These are phyloP conservation scores for Gadopsis marmoratus DNA, from an alignment of 2,797 vertebrate species.

Conservation along the genomic window DNA sequence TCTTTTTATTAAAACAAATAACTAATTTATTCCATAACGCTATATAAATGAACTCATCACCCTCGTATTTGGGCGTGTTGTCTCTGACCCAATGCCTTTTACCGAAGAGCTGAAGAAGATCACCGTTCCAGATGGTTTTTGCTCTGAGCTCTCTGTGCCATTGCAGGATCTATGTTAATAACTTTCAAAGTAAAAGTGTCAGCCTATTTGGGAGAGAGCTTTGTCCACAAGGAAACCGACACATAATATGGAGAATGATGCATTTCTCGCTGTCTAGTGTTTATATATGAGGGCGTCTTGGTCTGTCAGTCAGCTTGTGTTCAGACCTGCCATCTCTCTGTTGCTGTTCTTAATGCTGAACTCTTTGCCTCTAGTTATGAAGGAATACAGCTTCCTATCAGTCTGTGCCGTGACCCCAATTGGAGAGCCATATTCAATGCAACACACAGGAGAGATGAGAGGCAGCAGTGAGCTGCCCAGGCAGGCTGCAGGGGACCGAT, in stretches of 20 bases:
- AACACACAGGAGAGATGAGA: slow-evolving; percentile 79
- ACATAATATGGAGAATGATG: background rate
- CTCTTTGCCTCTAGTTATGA: slow-evolving; percentile 68
- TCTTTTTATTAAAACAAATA: too few relatives aligned
- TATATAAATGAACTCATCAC: too few relatives aligned
- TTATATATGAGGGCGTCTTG: slow-evolving; percentile 15
- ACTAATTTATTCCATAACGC: too few relatives aligned
- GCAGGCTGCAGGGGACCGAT: slow-evolving; percentile 81
- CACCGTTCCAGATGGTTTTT: too few relatives aligned
- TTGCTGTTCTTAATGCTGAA: slow-evolving; percentile 64
- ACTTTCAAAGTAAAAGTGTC: slow-evolving; percentile 3
- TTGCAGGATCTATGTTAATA: background rate
- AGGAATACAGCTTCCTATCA: slow-evolving; percentile 79
- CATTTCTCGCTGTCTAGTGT: slow-evolving; percentile 36
- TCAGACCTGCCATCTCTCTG: slow-evolving; percentile 35
- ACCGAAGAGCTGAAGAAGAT: too few relatives aligned
- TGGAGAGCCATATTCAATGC: slow-evolving; percentile 82
- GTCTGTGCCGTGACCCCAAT: slow-evolving; percentile 80
- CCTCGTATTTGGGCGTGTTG: too few relatives aligned
- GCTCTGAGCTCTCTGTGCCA: too few relatives aligned
- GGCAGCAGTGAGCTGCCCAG: slow-evolving; percentile 60
- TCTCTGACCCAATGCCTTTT: too few relatives aligned
- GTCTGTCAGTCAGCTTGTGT: slow-evolving; percentile 44
- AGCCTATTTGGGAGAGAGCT: background rate
- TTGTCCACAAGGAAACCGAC: background rate